Evolutionary conservation across 2,888 invertebrate species (phyloP).

Genomic region (Gastracanthus pulcherrimus): DNA sequence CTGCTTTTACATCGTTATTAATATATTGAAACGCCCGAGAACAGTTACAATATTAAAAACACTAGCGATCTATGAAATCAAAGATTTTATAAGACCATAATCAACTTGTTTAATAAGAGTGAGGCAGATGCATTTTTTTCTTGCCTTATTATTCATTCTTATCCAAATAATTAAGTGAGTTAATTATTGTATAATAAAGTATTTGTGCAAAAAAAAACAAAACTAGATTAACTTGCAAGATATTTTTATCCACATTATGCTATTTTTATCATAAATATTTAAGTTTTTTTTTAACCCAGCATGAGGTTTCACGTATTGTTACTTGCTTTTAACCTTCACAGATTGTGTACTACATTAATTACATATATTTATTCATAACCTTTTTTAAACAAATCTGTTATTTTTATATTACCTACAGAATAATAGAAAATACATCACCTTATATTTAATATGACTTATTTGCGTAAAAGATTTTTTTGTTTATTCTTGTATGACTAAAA

Average conservation of each 20-base stretch:
- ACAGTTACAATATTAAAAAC: slow-evolving; percentile 9
- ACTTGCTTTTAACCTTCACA: background rate
- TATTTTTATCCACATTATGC: background rate
- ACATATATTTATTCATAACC: background rate
- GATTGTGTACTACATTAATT: background rate
- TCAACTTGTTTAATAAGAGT: slow-evolving; percentile 6
- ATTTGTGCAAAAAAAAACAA: slow-evolving; percentile 44
- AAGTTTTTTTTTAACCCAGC: background rate
- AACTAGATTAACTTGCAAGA: background rate
- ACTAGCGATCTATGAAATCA: slow-evolving; percentile 26
- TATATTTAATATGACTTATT: background rate
- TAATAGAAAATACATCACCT: background rate
- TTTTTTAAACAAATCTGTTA: background rate
- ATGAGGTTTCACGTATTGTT: background rate
- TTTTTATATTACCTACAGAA: background rate
- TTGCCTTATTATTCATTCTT: slow-evolving; percentile 18
- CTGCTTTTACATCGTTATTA: slow-evolving; percentile 29
- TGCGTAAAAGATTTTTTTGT: background rate
- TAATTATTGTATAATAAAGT: slow-evolving; percentile 42
- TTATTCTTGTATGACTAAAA: background rate
- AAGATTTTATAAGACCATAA: slow-evolving; percentile 24
- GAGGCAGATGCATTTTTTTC: slow-evolving; percentile 21
- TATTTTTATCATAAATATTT: background rate
- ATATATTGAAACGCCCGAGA: background rate
- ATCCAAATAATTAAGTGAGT: slow-evolving; percentile 6